Evolutionary conservation across 2,888 invertebrate genomes (phyloP).

Genomic region (Epirrhoe tristata): DNA sequence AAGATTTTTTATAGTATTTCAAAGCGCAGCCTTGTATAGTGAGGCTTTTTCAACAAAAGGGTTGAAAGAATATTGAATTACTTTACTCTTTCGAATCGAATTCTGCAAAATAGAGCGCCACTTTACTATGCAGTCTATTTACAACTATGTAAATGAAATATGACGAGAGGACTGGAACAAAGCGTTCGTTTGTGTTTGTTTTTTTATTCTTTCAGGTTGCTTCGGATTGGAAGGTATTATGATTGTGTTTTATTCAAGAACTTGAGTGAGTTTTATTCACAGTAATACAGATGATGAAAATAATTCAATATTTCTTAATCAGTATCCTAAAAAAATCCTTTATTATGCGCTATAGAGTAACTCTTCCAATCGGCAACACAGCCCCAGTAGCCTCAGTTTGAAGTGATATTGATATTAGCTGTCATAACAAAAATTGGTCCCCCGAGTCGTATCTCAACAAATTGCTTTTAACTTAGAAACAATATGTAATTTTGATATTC

Average conservation of each 20-base stretch:
- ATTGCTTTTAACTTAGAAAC: neutral
- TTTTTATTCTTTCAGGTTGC: neutral
- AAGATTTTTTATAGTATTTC: conserved; percentile 7
- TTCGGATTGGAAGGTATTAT: no score
- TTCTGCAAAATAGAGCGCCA: conserved; percentile 2
- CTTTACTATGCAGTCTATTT: conserved; percentile 9
- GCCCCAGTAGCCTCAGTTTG: conserved; percentile 12
- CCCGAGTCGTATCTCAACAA: conserved; percentile 6
- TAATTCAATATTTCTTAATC: no score
- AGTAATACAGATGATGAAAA: no score
- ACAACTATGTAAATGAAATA: neutral
- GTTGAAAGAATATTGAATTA: conserved; percentile 31
- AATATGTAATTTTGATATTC: neutral
- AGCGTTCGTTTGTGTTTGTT: neutral
- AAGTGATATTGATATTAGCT: conserved; percentile 11
- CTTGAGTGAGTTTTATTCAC: no score
- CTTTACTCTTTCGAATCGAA: conserved; percentile 11
- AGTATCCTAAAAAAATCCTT: neutral
- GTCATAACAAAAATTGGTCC: conserved; percentile 8
- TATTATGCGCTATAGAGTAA: conserved; percentile 18
- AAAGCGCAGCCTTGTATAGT: conserved; percentile 11
- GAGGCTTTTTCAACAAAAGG: conserved; percentile 21
- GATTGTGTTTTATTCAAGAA: no score
- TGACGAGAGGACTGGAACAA: neutral
- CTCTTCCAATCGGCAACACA: conserved; percentile 7